phyloP scores from a whole-genome alignment of 1,140 invertebrate species.

The Heliothis virescens region DNA sequence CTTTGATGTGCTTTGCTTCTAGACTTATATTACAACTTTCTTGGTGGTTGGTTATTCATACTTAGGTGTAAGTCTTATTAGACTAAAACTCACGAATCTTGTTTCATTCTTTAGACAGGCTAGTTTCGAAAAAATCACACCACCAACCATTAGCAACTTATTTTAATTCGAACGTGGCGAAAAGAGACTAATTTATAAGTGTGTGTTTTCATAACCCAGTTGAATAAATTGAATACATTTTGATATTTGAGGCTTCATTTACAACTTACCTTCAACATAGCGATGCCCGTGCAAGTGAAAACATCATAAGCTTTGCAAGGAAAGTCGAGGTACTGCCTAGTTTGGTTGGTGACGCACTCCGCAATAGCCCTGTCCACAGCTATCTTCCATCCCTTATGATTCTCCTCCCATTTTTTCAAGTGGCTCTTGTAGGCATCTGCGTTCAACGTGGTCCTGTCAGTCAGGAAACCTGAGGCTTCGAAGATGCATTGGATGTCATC shows the following conservation, averaged over 20 bases:
- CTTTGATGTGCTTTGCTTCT: too few relatives aligned
- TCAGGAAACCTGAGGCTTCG: slow-evolving; percentile 78
- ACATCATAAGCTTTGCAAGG: slow-evolving; percentile 81
- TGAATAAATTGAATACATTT: too few relatives aligned
- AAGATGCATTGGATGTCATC: slow-evolving; percentile 80
- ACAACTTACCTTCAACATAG: slow-evolving; percentile 75
- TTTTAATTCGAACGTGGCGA: too few relatives aligned
- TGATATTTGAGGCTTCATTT: neutral
- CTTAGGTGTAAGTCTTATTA: too few relatives aligned
- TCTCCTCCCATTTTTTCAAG: slow-evolving; percentile 69
- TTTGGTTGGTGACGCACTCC: slow-evolving; percentile 75
- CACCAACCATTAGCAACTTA: too few relatives aligned
- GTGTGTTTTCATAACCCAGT: too few relatives aligned
- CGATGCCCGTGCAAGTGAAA: slow-evolving; percentile 80
- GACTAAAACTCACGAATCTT: too few relatives aligned
- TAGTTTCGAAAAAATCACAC: too few relatives aligned
- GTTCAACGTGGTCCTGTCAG: slow-evolving; percentile 72
- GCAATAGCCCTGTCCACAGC: slow-evolving; percentile 74
- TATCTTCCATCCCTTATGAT: slow-evolving; percentile 68
- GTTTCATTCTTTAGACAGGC: too few relatives aligned
- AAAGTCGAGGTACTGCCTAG: slow-evolving; percentile 75
- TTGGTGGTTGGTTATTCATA: too few relatives aligned
- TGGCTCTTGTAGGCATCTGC: slow-evolving; percentile 74
- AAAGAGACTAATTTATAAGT: too few relatives aligned
- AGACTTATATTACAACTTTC: too few relatives aligned